phyloP scores from a whole-genome alignment of 92 coral and sea anemone species.

The Epizoanthus fatuus region DNA sequence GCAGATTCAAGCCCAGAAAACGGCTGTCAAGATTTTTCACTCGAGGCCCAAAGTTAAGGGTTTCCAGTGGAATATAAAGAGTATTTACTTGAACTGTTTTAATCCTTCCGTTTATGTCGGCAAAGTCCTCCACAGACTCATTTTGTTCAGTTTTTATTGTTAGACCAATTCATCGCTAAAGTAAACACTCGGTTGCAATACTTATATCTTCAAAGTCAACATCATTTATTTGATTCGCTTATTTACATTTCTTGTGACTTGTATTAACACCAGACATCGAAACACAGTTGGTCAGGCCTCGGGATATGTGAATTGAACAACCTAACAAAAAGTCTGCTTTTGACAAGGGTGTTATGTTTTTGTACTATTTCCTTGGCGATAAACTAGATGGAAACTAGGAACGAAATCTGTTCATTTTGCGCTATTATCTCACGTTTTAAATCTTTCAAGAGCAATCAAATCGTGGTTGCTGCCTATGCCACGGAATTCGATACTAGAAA shows the following conservation, averaged over 20 bases:
- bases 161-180: conserved; percentile 13
- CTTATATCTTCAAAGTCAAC: conserved; percentile 66
- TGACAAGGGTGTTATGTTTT: background rate
- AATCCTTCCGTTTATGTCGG: background rate
- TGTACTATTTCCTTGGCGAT: background rate
- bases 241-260: conserved; percentile 51
- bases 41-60: background rate
- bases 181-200: conserved; percentile 10
- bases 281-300: background rate
- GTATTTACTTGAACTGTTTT: background rate
- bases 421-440: background rate
- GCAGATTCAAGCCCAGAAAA: conserved; percentile 15
- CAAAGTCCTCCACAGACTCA: background rate
- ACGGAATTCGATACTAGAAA: background rate
- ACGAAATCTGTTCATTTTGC: background rate
- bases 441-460: background rate
- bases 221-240: conserved; percentile 54
- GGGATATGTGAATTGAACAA: conserved; percentile 23
- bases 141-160: background rate
- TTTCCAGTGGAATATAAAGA: too few relatives aligned
- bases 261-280: conserved; percentile 64
- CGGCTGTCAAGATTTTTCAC: background rate
- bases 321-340: background rate
- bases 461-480: background rate
- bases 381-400: background rate